Percentiles rank a stretch among this genome's conserved stretches.
Conservation (phyloP, 2,113 vertebrate genomes). For the Prinia subflava region DNA sequence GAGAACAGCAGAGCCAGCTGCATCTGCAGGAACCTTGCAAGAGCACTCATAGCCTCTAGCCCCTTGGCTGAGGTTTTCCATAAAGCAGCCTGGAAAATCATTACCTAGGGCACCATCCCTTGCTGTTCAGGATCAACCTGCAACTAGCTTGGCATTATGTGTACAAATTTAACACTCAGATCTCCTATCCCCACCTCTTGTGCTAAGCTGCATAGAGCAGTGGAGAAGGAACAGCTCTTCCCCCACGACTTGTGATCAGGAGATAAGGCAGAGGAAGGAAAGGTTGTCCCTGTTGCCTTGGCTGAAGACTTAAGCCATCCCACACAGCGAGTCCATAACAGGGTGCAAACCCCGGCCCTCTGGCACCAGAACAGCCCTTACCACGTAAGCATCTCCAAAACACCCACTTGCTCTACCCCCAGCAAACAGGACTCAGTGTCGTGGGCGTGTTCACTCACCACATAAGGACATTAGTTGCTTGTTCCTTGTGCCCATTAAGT, state of each 20-base stretch:
- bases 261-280: neutral
- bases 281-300: neutral
- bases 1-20: neutral
- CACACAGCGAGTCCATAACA: neutral
- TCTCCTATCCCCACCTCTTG: neutral
- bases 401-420: neutral
- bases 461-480: neutral
- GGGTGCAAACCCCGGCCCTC: neutral
- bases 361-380: neutral
- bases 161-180: neutral
- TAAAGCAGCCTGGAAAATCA: neutral
- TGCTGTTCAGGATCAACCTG: neutral
- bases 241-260: neutral
- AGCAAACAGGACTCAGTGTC: neutral
- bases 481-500: neutral
- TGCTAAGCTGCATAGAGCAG: fast-evolving
- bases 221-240: neutral
- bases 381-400: neutral
- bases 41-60: neutral
- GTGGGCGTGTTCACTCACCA: fast-evolving
- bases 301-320: neutral
- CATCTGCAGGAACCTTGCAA: neutral
- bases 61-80: neutral
- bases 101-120: neutral
- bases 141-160: neutral